These are phyloP conservation scores for Argopecten irradians DNA, from an alignment of 1,140 invertebrate species.

Conservation along the genomic window DNA sequence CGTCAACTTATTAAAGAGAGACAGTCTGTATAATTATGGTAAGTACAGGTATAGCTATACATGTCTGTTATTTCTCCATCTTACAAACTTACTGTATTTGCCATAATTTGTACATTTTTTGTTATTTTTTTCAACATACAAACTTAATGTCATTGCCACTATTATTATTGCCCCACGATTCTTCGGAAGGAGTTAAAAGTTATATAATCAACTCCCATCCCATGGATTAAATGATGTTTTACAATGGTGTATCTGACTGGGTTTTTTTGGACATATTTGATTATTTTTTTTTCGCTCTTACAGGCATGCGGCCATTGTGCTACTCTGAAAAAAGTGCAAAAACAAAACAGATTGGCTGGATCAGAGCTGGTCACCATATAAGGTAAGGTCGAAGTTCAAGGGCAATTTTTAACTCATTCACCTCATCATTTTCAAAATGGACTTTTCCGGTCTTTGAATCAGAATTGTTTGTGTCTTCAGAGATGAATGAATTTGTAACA, in stretches of 20 bases:
- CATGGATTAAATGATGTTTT: no score
- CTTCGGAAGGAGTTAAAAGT: no score
- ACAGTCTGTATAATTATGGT: conserved; percentile 76
- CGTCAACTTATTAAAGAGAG: conserved; percentile 74
- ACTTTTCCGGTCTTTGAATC: no score
- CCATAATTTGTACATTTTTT: neutral
- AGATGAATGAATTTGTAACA: no score
- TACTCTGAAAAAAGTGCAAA: conserved; percentile 74
- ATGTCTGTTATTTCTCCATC: no score
- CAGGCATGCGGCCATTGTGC: conserved; percentile 75
- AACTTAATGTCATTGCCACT: neutral
- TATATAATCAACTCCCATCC: no score
- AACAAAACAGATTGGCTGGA: conserved; percentile 70
- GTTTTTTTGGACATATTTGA: no score
- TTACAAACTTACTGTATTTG: neutral
- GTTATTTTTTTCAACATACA: neutral
- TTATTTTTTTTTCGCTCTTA: conserved; percentile 26
- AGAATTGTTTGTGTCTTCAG: no score
- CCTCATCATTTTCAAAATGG: neutral
- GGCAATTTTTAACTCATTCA: neutral
- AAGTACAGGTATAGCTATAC: conserved; percentile 37
- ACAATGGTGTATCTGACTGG: no score
- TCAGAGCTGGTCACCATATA: conserved; percentile 73
- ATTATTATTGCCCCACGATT: no score
- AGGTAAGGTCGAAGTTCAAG: conserved; percentile 51